Percentiles rank a stretch among this genome's conserved stretches.
Conservation (phyloP, 2,797 vertebrate genomes). For the Serranus cabrilla region DNA sequence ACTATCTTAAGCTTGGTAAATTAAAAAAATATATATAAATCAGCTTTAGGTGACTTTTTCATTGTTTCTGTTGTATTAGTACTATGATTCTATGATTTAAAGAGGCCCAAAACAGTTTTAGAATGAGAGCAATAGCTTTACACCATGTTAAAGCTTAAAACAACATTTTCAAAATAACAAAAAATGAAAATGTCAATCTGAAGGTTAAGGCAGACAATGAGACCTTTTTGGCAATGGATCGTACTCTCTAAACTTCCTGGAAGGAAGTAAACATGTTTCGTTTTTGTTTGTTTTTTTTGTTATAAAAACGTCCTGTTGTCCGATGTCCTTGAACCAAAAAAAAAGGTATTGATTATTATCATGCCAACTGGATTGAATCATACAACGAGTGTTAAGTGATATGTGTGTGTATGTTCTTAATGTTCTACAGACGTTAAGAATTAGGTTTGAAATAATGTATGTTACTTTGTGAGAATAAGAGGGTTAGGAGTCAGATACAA, state of each 20-base stretch:
- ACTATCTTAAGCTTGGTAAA: conserved; percentile 6
- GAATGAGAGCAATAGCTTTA: background rate
- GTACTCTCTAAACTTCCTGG: background rate
- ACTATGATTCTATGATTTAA: background rate
- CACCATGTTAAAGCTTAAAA: background rate
- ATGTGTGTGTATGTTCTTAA: too few relatives aligned
- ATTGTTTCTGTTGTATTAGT: background rate
- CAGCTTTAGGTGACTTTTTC: background rate
- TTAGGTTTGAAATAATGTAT: background rate
- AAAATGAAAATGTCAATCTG: conserved; percentile 24
- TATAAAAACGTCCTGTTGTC: background rate
- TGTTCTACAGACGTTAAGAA: conserved; percentile 1
- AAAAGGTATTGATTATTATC: background rate
- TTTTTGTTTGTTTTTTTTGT: background rate
- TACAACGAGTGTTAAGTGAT: too few relatives aligned
- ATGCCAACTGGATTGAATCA: too few relatives aligned
- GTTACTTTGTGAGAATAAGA: background rate
- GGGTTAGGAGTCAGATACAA: background rate
- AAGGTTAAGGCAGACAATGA: conserved; percentile 15
- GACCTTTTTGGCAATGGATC: background rate
- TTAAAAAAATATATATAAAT: too few relatives aligned
- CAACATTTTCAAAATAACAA: conserved; percentile 6
- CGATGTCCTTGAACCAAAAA: background rate
- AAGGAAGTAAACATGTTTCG: background rate
- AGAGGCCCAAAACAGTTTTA: conserved; percentile 13